Evolutionary conservation across 2,888 invertebrate species (phyloP).

Genomic region (Mesorhabditis sp.): DNA sequence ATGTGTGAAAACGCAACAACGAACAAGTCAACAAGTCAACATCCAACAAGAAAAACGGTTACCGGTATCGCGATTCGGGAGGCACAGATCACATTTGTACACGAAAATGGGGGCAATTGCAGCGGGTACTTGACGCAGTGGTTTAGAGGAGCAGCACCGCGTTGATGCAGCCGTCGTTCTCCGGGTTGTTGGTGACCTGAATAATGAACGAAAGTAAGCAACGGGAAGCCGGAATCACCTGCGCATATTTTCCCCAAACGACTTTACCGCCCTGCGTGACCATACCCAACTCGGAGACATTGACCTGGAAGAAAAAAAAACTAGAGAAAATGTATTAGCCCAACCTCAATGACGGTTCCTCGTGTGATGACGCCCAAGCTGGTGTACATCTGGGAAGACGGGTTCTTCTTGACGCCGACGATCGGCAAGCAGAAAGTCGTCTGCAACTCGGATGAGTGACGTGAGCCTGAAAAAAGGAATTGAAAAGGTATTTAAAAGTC

Average conservation of each 20-base stretch:
- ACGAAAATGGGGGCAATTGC: too few species aligned
- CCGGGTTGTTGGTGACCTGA: slow-evolving; percentile 93
- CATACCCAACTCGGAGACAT: slow-evolving; percentile 93
- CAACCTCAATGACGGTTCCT: slow-evolving; percentile 50
- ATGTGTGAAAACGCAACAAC: too few species aligned
- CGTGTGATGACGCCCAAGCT: slow-evolving; percentile 95
- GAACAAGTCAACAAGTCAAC: too few species aligned
- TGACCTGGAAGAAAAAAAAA: slow-evolving; percentile 71
- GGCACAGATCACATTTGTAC: too few species aligned
- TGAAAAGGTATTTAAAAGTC: not conserved
- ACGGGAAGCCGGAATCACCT: slow-evolving; percentile 10
- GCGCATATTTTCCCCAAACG: slow-evolving; percentile 99
- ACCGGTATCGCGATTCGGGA: too few species aligned
- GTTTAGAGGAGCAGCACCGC: slow-evolving; percentile 87
- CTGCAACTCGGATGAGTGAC: slow-evolving; percentile 96
- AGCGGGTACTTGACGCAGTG: too few species aligned
- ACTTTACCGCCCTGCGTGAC: slow-evolving; percentile 93
- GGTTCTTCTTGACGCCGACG: slow-evolving; percentile 98
- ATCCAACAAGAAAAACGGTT: too few species aligned
- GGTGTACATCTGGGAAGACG: slow-evolving; percentile 93
- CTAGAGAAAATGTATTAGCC: not conserved
- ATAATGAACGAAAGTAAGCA: slow-evolving; percentile 27
- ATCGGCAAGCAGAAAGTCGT: slow-evolving; percentile 95
- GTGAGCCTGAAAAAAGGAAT: slow-evolving; percentile 71
- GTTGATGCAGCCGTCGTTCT: slow-evolving; percentile 99